Evolutionary conservation across 2,113 vertebrate genomes (phyloP), one percentile per base, ranked within the genome.

Genomic region (Gadus chalcogrammus): DNA sequence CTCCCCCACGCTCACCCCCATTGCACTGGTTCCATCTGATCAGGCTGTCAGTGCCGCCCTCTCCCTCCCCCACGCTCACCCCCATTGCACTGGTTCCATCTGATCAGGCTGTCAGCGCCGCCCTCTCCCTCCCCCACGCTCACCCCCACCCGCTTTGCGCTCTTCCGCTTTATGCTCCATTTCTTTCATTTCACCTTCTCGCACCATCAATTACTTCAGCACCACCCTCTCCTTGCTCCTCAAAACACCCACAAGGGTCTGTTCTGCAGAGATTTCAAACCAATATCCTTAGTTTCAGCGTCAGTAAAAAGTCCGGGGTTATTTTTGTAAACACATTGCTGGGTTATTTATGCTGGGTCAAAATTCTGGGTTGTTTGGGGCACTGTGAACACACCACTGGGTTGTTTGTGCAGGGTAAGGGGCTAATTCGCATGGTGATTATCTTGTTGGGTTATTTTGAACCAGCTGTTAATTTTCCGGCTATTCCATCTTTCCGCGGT

Each of bases 181-280:
- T 72, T 69, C 69, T 75, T 62, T 1, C 20, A 18, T 76, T 70
- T 70, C 81, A 74, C 38, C 70, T 67, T 60, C 62, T 61, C 9
- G 58, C 60, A 35, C 69, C 66, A 22, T 20, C 28, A 58, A 64
- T 5, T 52, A 42, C 72, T 61, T 72, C 28, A 5, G 15, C 15
- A 5, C 22, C 22, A 31, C 28, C 16, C n/a, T 24, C 3, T 15
- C 17, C 68, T 7, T 42, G 7, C 1, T 42, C 31, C 28, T 20
- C n/a, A 11, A 22, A 24, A 12, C 4, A 60, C 16, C 0, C 58
- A 15, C 17, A 18, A 20, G n/a, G n/a, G 12, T 61, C n/a, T 18
- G n/a, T 20, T 61, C n/a, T 20, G 60, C 60, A 61, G 24, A 11
- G 22, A 62, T 67, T 7, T 48, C 42, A 48, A 48, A 48, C 42